phyloP scores from a whole-genome alignment of 2,888 invertebrate species.

The Temnothorax unifasciatus region DNA sequence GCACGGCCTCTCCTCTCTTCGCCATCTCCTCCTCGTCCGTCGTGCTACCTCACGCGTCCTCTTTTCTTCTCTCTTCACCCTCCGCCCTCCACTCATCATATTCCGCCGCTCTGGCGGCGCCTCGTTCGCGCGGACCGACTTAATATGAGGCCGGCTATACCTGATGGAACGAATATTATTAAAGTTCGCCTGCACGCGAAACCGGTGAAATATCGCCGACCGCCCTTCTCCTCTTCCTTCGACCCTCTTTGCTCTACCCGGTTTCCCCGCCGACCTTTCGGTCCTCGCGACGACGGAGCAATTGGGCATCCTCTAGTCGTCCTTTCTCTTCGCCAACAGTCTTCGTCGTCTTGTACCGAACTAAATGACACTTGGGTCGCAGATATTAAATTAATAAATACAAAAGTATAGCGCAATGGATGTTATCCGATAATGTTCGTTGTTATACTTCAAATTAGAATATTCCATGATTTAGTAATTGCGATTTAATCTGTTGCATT shows the following conservation, averaged over 20 bases:
- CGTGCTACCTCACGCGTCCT: slow-evolving; percentile 47
- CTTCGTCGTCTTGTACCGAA: slow-evolving; percentile 60
- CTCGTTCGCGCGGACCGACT: slow-evolving; percentile 80
- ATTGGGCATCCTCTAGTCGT: slow-evolving; percentile 38
- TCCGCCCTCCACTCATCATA: slow-evolving; percentile 59
- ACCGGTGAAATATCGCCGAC: slow-evolving; percentile 84
- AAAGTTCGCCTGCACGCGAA: slow-evolving; percentile 85
- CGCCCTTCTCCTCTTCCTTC: slow-evolving; percentile 47
- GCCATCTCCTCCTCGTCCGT: slow-evolving; percentile 32
- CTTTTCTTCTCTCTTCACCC: slow-evolving; percentile 58
- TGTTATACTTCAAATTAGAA: neutral
- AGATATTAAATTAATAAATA: neutral
- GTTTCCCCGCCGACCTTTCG: slow-evolving; percentile 57
- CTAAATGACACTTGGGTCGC: neutral
- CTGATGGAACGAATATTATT: slow-evolving; percentile 86
- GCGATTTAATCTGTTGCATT: neutral
- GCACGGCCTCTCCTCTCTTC: slow-evolving; percentile 59
- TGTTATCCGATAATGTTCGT: neutral
- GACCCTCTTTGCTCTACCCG: slow-evolving; percentile 50
- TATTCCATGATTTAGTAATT: neutral
- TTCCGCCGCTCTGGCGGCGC: slow-evolving; percentile 69
- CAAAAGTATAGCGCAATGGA: neutral
- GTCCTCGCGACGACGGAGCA: slow-evolving; percentile 56
- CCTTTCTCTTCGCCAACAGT: slow-evolving; percentile 50
- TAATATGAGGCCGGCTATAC: slow-evolving; percentile 85